A percentile compares a stretch with the other conserved stretches of the same genome.
phyloP scores from a whole-genome alignment of 2,888 invertebrate species.

The Synanthedon formicaeformis region DNA sequence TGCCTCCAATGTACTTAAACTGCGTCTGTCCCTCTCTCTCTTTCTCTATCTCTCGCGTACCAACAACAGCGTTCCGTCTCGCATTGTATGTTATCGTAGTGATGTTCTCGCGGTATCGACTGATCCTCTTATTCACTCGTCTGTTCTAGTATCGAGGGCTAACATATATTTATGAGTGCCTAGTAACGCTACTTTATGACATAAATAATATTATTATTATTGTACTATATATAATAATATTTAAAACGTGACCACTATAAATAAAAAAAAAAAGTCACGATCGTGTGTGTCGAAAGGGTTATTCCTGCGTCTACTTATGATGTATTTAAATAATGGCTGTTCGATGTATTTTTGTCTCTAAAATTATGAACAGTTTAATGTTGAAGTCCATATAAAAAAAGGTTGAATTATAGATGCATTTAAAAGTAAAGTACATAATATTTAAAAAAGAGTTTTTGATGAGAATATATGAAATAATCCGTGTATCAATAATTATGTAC shows the following conservation, averaged over 20 bases:
- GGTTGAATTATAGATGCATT: conserved; percentile 44
- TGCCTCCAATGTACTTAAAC: conserved; percentile 32
- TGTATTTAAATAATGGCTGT: conserved; percentile 31
- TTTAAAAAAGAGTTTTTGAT: conserved; percentile 25
- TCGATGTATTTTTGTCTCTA: conserved; percentile 52
- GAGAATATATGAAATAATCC: conserved; percentile 1
- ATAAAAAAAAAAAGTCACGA: conserved; percentile 42
- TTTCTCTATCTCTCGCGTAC: conserved; percentile 9
- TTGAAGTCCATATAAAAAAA: conserved; percentile 43
- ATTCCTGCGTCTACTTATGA: conserved; percentile 46
- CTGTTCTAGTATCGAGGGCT: conserved; percentile 30
- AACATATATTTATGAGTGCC: conserved; percentile 53
- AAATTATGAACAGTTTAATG: conserved; percentile 39
- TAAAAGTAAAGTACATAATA: conserved; percentile 21
- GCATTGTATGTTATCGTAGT: conserved; percentile 22
- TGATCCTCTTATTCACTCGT: conserved; percentile 32
- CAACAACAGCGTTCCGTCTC: conserved; percentile 20
- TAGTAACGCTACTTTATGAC: conserved; percentile 65
- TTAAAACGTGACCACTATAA: conserved; percentile 46
- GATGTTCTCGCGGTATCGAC: conserved; percentile 35
- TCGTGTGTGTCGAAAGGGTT: conserved; percentile 66
- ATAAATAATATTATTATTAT: conserved; percentile 10
- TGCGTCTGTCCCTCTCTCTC: conserved; percentile 11
- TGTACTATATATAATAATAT: conserved; percentile 25
- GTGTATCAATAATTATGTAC: conserved; percentile 3